Base-by-base conservation (phyloP, 2,113 vertebrate species). In the Paramisgurnus dabryanus region DNA sequence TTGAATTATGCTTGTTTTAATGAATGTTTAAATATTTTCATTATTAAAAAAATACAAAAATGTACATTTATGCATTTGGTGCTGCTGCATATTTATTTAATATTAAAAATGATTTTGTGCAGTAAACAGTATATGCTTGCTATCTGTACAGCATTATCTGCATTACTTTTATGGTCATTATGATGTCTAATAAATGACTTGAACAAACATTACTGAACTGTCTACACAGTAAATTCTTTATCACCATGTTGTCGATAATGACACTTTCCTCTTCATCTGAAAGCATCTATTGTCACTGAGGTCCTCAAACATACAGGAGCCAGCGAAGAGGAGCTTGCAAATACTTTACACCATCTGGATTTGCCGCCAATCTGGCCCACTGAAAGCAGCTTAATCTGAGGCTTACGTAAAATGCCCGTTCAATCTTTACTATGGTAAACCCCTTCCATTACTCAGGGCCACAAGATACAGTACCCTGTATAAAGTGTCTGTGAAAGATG, bases 361-460 rank as follows among this genome's bases (percentile, higher is more conserved):
- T 58, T 67, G 41, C 71, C 43, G 50, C 53, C 71, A 80, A 76
- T 82, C 70, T 79, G 60, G 65, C 49, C 64, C 58, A 27, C 55
- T 15, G 83, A 88, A 89, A 91, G 88, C 89, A 86, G 88, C 87
- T 92, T 91, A 91, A 80, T 61, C 39, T 34, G 73, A 61, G 81
- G 49, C 57, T 92, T 91, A 89, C 27, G 68, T 87, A 89, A 64
- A 86, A 57, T 55, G 76, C 43, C 70, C 57, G 49, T 67, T 82
- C 60, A 71, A 84, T 76, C 74, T 34, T 76, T 76, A 78, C 77
- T 12, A 63, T 76, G 55, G 66, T 80, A 70, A 80, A 65, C 1
- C 11, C 45, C 47, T 74, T 60, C 41, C 58, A 64, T 63, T 43
- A 12, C 57, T 43, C 39, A 39, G 65, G 34, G 39, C 60, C 39